Evolutionary conservation across 2,113 vertebrate genomes (phyloP), one percentile per base, ranked within the genome.

Genomic region (Embiotoca jacksoni): DNA sequence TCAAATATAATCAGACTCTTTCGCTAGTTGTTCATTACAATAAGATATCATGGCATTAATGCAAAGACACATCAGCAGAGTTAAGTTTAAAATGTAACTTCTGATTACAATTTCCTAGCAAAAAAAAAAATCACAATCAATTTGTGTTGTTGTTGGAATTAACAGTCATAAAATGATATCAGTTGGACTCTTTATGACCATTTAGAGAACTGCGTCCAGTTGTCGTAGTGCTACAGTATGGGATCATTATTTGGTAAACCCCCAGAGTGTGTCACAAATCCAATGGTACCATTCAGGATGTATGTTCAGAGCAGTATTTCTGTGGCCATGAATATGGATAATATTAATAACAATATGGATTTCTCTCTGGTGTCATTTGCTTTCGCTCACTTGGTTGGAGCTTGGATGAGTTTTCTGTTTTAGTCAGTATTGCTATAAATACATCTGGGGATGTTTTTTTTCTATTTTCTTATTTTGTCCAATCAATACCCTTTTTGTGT

Each of bases 271-370:
- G 60, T 15, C 62, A 52, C 53, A 71, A 65, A 74, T 58, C 56
- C 77, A 81, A 55, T 76, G 59, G 14, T 57, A 37, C 7, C 31
- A 59, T 56, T 65, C 53, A 75, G 70, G 32, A 85, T 76, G 11
- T 66, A 80, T 55, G 63, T 61, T 57, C 52, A 59, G 32, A 53
- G 62, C 56, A 15, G 31, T 30, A 68, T 65, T 54, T 82, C 62
- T 79, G 31, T 75, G 30, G 67, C 54, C 44, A 50, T 30, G 35
- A 63, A 44, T 70, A 83, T 82, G 53, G 67, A 81, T 81, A 72
- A 4, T 55, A 55, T 31, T 1, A 16, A 50, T 6, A n/a, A 44
- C 49, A 57, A 52, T 72, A 85, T 80, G 47, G 63, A 85, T 83
- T 75, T 82, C 4, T 64, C 14, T 57, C 7, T 56, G 54, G 56